Evolutionary conservation across 1,140 invertebrate species (phyloP), one percentile per base, ranked within the genome.

Genomic region (Drosophila willistoni): DNA sequence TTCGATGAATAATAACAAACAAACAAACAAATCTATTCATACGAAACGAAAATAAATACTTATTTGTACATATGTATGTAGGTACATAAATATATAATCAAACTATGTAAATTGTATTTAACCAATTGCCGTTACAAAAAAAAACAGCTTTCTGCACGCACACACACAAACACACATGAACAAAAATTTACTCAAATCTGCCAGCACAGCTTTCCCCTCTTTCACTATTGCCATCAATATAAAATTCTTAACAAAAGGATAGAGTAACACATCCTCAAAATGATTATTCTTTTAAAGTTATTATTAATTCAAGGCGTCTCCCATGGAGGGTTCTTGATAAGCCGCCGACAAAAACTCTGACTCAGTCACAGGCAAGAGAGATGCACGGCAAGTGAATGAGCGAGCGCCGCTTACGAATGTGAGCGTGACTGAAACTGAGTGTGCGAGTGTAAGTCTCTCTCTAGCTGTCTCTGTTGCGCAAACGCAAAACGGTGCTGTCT

Each of bases 381-480:
- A 42, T 63, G 22, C 36, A 61, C 51, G 36, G 64, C 71, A 59
- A 73, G 70, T 51, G 73, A 74, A 65, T 77, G 74, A 72, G 64
- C 74, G 74, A 86, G 82, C 72, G 70, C 54, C 68, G 68, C 56
- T 77, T 60, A 55, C 17, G n/a, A 14, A 51, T 51, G 44, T 51
- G 44, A 51, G 44, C 36, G 36, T 10, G 44, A 51, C 59, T 36
- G 42, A 25, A 33, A 54, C 7, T 54, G 54, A 57, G 19, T 47
- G 19, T 73, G 42, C 66, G 51, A 72, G 25, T 51, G 19, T 36
- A 63, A 39, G 56, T 59, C 54, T 68, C 57, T 68, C 73, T 74
- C 72, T 67, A 51, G 44, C 70, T 64, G 54, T 86, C 82, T 86
- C 72, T 86, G 71, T 87, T 86, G 82, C 82, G 83, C 82, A 86